Evolutionary conservation across 1,140 invertebrate genomes (phyloP), one percentile per base, ranked within the genome.

Genomic region (Trichoplusia ni): DNA sequence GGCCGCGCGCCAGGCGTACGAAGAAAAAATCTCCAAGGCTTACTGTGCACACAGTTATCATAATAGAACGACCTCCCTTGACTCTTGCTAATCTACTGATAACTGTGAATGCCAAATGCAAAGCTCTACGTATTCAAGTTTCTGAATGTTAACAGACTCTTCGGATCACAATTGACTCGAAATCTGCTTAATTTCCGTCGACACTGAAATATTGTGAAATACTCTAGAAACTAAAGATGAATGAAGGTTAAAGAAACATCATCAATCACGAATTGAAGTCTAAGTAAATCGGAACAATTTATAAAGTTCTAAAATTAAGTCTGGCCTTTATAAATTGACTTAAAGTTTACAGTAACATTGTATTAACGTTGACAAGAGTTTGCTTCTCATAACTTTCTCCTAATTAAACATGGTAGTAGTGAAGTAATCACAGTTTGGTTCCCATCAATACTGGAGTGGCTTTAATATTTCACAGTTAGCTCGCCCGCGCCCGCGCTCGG

Each of bases 401-500:
- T 25, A 42, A 58, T 58, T 58, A 58, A 58, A 23, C 35, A 31
- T 25, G 18, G 13, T 13, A 42, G 7, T 42, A 31, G 37, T 38
- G 23, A 38, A 37, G 18, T 42, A 42, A 40, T 58, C 19, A 54
- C 33, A 29, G 23, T 42, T 27, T 8, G 13, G 14, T 9, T 9
- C 37, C 25, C 53, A 42, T 58, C 37, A 42, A 58, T 27, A 29
- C 29, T 6, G 6, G 29, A 58, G 42, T 58, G 37, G 53, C n/a
- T 58, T 58, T 42, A 58, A 58, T 58, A 58, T 58, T 54, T 54
- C 49, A 51, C 49, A 40, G 35, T 58, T 40, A 8, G 14, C n/a
- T 19, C 2, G 42, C n/a, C 7, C n/a, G n/a, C n/a, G n/a, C n/a
- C 1, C 19, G 19, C 14, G 11, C 2, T 6, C 13, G 14, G 29